Conservation (phyloP, 2,113 vertebrate species). For the Nesogale talazaci region DNA sequence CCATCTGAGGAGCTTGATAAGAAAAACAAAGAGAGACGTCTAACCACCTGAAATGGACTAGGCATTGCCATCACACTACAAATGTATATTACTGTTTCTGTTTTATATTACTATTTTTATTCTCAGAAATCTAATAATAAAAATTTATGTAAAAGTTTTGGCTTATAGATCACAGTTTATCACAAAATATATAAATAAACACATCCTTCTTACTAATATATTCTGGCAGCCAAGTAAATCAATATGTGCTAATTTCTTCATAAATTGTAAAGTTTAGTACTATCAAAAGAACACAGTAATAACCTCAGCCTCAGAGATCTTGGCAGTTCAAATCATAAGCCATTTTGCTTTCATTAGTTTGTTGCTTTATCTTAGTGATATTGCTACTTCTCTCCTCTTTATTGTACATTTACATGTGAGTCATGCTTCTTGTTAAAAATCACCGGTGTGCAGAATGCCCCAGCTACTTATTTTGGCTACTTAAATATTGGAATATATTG, state of each 20-base stretch:
- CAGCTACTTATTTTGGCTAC: neutral
- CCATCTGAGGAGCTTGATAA: rapidly evolving
- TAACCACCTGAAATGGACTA: neutral
- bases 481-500: neutral
- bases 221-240: neutral
- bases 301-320: neutral
- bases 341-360: neutral
- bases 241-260: neutral
- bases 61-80: neutral
- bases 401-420: neutral
- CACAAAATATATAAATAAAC: neutral
- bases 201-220: neutral
- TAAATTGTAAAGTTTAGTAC: neutral
- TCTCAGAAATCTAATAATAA: neutral
- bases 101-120: neutral
- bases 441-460: no score
- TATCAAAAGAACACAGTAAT: neutral
- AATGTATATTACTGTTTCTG: neutral
- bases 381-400: neutral
- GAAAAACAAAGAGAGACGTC: neutral
- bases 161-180: neutral
- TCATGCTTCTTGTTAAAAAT: rapidly evolving
- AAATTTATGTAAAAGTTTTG: neutral
- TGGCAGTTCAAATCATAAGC: neutral
- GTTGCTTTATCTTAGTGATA: neutral